Evolutionary conservation across 2,888 invertebrate species (phyloP), one percentile per base, ranked within the genome.

Genomic region (Drosophila kokeensis): DNA sequence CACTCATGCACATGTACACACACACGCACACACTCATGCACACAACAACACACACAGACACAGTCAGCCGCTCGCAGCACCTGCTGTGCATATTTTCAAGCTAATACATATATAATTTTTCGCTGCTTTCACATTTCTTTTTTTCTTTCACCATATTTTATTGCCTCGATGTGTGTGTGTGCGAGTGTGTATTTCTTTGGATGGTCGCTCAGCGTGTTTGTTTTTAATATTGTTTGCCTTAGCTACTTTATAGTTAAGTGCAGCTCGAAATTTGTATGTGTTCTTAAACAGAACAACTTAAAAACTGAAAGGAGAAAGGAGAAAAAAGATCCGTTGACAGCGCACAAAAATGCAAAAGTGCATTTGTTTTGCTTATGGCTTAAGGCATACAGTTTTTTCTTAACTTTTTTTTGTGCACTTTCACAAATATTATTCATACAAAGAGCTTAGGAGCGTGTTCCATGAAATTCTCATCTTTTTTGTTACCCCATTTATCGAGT

Each of bases 221-320:
- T 82, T 84, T 89, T 80, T 84, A 82, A 81, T 86, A 84, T 82
- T 78, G 87, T 89, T 86, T 89, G 78, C 85, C 69, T 84, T 76
- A 79, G 86, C 87, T 84, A 82, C 89, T 87, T 89, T 86, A 87
- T 87, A 76, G 78, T 79, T 81, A 88, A 85, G 85, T 88, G 85
- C 89, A 88, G 76, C 89, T 88, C 78, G 71, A 76, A 81, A 62
- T 73, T 76, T 80, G 77, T 80, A 84, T 73, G 68, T 74, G 73
- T 81, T 73, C 81, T 66, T 75, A 79, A 80, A 77, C 73, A 63
- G 74, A 70, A 77, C 63, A 86, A 88, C 81, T 86, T 75, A 60
- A 79, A 68, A 81, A 72, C 70, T 8, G 8, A 24, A 24, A 24
- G 15, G 24, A 15, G 8, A 24, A 24, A 24, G 15, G 24, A 15